A percentile compares a stretch with the other conserved stretches of the same genome.
Conservation (phyloP, 2,113 vertebrate species). For the Otolemur garnettii region DNA sequence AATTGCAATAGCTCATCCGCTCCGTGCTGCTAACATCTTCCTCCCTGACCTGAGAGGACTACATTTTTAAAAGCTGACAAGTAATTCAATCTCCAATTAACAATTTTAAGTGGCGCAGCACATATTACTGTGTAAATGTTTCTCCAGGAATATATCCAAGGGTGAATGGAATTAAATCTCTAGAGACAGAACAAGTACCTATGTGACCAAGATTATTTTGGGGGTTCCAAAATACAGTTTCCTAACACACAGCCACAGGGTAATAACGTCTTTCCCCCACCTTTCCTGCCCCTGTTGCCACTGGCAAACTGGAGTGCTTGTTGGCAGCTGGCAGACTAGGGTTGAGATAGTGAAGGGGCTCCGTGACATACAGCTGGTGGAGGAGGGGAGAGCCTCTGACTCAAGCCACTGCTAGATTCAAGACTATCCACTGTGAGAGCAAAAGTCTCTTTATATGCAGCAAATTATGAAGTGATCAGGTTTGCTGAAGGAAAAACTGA, state of each 20-base stretch:
- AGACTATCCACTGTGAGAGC: not conserved
- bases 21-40: conserved; percentile 73
- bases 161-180: conserved; percentile 78
- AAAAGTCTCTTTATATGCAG: not conserved
- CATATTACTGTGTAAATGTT: conserved; percentile 85
- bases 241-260: conserved; percentile 34
- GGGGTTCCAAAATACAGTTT: conserved; percentile 13
- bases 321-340: not conserved
- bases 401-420: not conserved
- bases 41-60: conserved; percentile 82
- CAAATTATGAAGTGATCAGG: not conserved
- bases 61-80: conserved; percentile 87
- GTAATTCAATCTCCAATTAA: conserved; percentile 89
- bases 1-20: conserved; percentile 72
- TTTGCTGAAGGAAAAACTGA: conserved; percentile 41
- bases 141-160: conserved; percentile 81
- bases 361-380: not conserved
- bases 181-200: conserved; percentile 31
- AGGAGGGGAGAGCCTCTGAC: not conserved
- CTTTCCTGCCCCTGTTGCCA: not conserved
- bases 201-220: conserved; percentile 28
- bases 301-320: not conserved
- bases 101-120: conserved; percentile 85
- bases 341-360: not conserved
- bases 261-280: not conserved